Evolutionary conservation across 2,888 invertebrate genomes (phyloP), one percentile per base, ranked within the genome.

Genomic region (Phaedon cochleariae): DNA sequence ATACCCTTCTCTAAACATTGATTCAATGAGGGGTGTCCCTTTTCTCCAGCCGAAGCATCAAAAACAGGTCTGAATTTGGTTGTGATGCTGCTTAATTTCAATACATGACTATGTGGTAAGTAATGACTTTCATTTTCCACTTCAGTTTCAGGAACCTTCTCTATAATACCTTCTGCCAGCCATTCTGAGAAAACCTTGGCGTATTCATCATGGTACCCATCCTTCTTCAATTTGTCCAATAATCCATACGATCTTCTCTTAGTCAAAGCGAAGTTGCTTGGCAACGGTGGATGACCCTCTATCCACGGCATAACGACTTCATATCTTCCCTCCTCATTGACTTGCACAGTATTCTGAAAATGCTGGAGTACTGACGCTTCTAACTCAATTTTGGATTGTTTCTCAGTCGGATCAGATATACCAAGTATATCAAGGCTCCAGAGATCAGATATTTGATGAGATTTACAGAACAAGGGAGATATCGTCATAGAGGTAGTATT

Each of bases 31-130:
- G 48, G 20, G n/a, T 48, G 9, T 2, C 59, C 2, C n/a, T 55
- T 37, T 6, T 73, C 67, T 58, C 60, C 60, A 3, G 72, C 65
- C 10, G 76, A 76, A 15, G 76, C 77, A 49, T 79, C 74, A 66
- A 77, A 77, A 0, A 79, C 77, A 1, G 78, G 76, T n/a, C 78
- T 53, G 2, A 76, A 58, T 54, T 74, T 75, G 1, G 77, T 75
- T 2, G 75, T 77, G 6, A 69, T 49, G 57, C 73, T 75, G 10
- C 66, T 53, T 1, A 70, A 68, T 21, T 72, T 70, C 7, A 74
- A 59, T 1, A 79, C 74, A 12, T 71, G 71, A 45, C 73, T 73
- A 65, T 78, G 77, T 17, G 74, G 74, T 12, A 76, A 60, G 51
- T 69, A 75, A 21, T 69, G 64, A 10, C 57, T 62, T 31, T 17